phyloP scores from a whole-genome alignment of 2,797 vertebrate species.

The Propithecus deckenii region DNA sequence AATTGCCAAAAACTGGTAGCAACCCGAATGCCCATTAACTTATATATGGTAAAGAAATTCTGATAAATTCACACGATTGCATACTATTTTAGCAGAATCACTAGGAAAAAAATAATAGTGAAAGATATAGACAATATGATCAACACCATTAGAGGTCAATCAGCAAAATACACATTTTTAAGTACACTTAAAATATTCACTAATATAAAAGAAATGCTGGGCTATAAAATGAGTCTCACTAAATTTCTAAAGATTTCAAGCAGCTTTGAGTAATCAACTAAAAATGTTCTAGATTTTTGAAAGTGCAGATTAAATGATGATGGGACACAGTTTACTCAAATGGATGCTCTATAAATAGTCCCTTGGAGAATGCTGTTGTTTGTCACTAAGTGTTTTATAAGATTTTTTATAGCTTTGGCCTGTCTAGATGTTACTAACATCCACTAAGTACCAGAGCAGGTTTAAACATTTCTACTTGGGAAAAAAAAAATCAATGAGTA shows the following conservation, averaged over 20 bases:
- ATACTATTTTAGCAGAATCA: background rate
- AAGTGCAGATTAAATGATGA: background rate
- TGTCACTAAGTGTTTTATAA: slow-evolving; percentile 7
- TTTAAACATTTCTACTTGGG: background rate
- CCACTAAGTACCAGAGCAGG: background rate
- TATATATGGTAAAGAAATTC: background rate
- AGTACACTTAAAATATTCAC: too few species aligned
- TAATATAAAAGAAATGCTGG: too few species aligned
- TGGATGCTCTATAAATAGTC: background rate
- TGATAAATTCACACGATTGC: background rate
- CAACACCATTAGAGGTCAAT: too few species aligned
- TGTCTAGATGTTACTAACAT: background rate
- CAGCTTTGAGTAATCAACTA: background rate
- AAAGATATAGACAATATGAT: too few species aligned
- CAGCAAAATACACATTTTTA: too few species aligned
- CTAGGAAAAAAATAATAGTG: too few species aligned
- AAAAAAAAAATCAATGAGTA: background rate
- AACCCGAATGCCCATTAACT: background rate
- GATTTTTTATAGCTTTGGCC: background rate
- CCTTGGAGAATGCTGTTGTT: background rate
- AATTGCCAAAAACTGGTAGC: background rate
- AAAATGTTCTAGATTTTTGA: slow-evolving; percentile 9
- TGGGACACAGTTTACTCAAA: background rate
- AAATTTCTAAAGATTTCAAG: too few species aligned
- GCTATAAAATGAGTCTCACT: too few species aligned